phyloP scores from a whole-genome alignment of 2,797 vertebrate species.

The Carapus acus region DNA sequence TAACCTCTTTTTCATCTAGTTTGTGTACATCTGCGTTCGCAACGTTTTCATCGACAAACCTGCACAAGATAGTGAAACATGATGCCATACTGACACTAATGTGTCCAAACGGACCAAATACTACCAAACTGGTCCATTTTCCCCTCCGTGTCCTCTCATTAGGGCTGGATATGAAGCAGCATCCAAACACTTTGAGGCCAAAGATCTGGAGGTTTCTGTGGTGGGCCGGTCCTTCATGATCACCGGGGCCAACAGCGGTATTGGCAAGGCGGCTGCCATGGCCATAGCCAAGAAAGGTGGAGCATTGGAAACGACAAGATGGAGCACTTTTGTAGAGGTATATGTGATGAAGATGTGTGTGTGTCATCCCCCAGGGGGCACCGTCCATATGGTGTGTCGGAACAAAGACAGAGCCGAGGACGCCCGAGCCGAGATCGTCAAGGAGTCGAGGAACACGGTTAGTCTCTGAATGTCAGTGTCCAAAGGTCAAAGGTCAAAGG shows the following conservation, averaged over 20 bases:
- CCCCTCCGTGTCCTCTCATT: no score
- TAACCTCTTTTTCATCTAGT: no score
- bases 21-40: no score
- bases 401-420: conserved; percentile 69
- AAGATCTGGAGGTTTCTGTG: conserved; percentile 65
- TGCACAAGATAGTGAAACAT: no score
- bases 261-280: conserved; percentile 67
- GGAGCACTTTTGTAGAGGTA: no score
- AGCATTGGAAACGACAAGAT: no score
- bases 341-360: background rate
- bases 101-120: no score
- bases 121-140: no score
- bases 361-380: conserved; percentile 64
- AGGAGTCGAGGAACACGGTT: conserved; percentile 65
- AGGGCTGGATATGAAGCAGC: conserved; percentile 67
- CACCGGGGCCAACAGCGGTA: conserved; percentile 74
- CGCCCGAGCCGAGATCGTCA: conserved; percentile 62
- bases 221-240: conserved; percentile 72
- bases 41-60: no score
- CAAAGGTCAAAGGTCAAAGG: no score
- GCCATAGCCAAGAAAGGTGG: conserved; percentile 74
- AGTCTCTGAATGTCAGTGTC: conserved; percentile 20
- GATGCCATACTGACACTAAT: no score
- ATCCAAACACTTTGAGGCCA: conserved; percentile 56
- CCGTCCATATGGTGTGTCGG: conserved; percentile 72